Percentiles rank a stretch among this genome's conserved stretches.
phyloP scores from a whole-genome alignment of 1,140 invertebrate species.

The Drosophila repletoides region DNA sequence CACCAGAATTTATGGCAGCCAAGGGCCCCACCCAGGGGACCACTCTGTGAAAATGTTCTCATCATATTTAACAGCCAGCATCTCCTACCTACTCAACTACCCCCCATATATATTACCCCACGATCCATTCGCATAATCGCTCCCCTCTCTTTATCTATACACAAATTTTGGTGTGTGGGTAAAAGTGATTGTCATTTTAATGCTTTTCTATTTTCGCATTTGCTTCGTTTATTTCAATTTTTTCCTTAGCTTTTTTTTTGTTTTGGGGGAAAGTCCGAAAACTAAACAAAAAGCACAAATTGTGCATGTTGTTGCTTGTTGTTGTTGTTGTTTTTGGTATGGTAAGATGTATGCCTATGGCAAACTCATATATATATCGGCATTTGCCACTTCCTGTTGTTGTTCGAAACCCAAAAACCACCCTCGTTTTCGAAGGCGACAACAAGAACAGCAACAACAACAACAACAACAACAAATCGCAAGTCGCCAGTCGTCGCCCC shows the following conservation, averaged over 20 bases:
- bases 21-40: constrained; percentile 34
- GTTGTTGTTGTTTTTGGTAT: constrained; percentile 8
- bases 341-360: constrained; percentile 50
- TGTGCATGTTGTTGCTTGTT: constrained; percentile 45
- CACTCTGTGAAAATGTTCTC: constrained; percentile 55
- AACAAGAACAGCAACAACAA: too few relatives aligned
- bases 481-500: constrained; percentile 31
- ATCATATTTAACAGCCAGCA: constrained; percentile 53
- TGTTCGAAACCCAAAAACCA: constrained; percentile 55
- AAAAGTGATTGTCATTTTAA: constrained; percentile 80
- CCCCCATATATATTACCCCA: constrained; percentile 14
- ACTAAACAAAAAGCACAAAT: constrained; percentile 73
- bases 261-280: constrained; percentile 64
- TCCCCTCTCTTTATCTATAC: not conserved
- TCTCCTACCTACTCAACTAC: not conserved
- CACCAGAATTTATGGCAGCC: constrained; percentile 15
- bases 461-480: constrained; percentile 8
- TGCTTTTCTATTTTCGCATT: constrained; percentile 80
- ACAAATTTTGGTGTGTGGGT: constrained; percentile 25
- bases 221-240: constrained; percentile 66
- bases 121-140: constrained; percentile 34
- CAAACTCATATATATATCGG: constrained; percentile 60
- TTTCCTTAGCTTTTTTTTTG: constrained; percentile 22
- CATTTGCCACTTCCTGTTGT: constrained; percentile 77
- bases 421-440: constrained; percentile 41